phyloP scores from a whole-genome alignment of 2,113 vertebrate species.

The Falcunculus frontatus region DNA sequence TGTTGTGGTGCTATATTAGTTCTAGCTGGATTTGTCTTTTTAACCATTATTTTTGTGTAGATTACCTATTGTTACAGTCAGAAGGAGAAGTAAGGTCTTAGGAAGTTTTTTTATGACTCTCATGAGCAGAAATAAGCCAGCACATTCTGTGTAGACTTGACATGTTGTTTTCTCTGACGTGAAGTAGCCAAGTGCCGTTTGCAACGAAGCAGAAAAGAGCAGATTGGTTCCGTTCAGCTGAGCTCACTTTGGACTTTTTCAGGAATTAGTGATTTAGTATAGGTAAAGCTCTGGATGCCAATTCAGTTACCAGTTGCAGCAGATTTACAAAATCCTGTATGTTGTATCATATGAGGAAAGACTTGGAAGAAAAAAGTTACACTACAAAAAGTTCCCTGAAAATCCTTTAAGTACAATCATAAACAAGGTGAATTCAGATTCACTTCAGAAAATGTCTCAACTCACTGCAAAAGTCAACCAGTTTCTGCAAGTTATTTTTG shows the following conservation, averaged over 20 bases:
- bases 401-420: neutral
- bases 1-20: fast-evolving
- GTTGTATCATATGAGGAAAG: neutral
- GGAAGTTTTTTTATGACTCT: neutral
- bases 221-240: neutral
- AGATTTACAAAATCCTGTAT: neutral
- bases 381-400: neutral
- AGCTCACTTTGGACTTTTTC: neutral
- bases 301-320: neutral
- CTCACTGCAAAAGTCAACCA: neutral
- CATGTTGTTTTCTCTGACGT: fast-evolving
- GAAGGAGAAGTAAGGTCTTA: neutral
- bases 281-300: neutral
- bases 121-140: neutral
- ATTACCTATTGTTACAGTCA: neutral
- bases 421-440: neutral
- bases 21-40: neutral
- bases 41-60: neutral
- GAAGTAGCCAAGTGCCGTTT: neutral
- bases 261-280: neutral
- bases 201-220: neutral
- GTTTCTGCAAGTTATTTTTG: neutral
- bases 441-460: neutral
- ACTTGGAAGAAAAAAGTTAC: neutral
- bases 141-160: neutral